phyloP scores from a whole-genome alignment of 2,888 invertebrate genomes.

The Ethmia dodecea region DNA sequence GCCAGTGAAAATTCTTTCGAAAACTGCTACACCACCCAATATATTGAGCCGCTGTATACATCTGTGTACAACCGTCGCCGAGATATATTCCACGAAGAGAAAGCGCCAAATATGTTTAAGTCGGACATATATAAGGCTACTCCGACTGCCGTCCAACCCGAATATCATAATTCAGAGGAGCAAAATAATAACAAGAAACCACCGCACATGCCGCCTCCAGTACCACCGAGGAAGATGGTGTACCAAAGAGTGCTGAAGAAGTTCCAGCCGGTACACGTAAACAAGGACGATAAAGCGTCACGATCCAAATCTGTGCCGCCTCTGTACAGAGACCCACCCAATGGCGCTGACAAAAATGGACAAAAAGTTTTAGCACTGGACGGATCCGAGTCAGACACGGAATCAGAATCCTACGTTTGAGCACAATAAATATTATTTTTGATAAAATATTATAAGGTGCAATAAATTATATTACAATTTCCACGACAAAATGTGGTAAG shows the following conservation, averaged over 20 bases:
- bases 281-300: slow-evolving; percentile 72
- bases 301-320: slow-evolving; percentile 69
- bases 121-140: slow-evolving; percentile 73
- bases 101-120: slow-evolving; percentile 52
- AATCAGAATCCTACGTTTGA: slow-evolving; percentile 71
- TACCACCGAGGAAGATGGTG: slow-evolving; percentile 76
- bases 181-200: slow-evolving; percentile 57
- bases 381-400: slow-evolving; percentile 69
- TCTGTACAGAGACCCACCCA: slow-evolving; percentile 60
- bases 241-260: slow-evolving; percentile 76
- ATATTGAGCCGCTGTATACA: slow-evolving; percentile 66
- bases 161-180: slow-evolving; percentile 46
- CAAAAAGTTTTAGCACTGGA: slow-evolving; percentile 61
- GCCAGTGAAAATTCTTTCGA: slow-evolving; percentile 68
- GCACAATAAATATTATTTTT: slow-evolving; percentile 9
- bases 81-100: slow-evolving; percentile 65
- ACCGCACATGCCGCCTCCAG: slow-evolving; percentile 77
- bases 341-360: slow-evolving; percentile 46
- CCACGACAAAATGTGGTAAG: too few species aligned
- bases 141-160: slow-evolving; percentile 65
- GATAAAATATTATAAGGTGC: slow-evolving; percentile 8
- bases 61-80: slow-evolving; percentile 63
- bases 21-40: slow-evolving; percentile 64
- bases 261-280: slow-evolving; percentile 81
- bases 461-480: slow-evolving; percentile 11